Percentiles rank a stretch among this genome's conserved stretches.
Conservation (phyloP, 2,797 vertebrate species). For the Adelosebastes latens region DNA sequence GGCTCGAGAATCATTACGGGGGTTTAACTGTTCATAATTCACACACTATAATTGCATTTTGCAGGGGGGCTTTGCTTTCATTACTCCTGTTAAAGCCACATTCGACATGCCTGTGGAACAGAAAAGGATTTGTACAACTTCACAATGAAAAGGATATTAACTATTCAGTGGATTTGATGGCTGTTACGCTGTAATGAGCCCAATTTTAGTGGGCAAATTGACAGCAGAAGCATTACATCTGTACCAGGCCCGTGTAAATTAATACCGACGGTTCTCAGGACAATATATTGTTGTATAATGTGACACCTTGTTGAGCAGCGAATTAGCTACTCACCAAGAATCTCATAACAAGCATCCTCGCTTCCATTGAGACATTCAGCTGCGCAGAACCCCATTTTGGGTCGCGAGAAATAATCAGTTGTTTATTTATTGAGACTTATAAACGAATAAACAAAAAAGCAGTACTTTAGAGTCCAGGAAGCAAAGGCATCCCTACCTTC, state of each 20-base stretch:
- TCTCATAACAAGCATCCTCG: not conserved
- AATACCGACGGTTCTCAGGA: slow-evolving; percentile 22
- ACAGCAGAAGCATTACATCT: slow-evolving; percentile 36
- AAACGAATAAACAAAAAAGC: not conserved
- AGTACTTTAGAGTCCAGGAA: not conserved
- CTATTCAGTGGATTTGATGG: slow-evolving; percentile 58
- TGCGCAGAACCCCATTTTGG: not conserved
- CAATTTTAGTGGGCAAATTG: slow-evolving; percentile 50
- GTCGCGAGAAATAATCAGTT: not conserved
- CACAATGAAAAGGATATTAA: slow-evolving; percentile 66
- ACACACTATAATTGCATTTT: slow-evolving; percentile 63
- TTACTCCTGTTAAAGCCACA: slow-evolving; percentile 63
- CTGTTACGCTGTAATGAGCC: slow-evolving; percentile 57
- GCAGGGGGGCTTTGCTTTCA: slow-evolving; percentile 52
- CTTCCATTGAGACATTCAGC: not conserved
- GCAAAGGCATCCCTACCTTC: not conserved
- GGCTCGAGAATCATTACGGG: slow-evolving; percentile 41
- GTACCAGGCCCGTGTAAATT: slow-evolving; percentile 18
- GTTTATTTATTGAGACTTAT: slow-evolving; percentile 21
- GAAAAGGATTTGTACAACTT: slow-evolving; percentile 63
- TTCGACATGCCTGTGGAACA: slow-evolving; percentile 64
- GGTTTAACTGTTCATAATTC: slow-evolving; percentile 59
- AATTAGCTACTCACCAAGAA: slow-evolving; percentile 8
- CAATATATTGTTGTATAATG: slow-evolving; percentile 13
- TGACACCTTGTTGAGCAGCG: slow-evolving; percentile 32